These are phyloP conservation scores for Tachysurus fulvidraco DNA, from an alignment of 2,113 vertebrate genomes.

Conservation along the genomic window DNA sequence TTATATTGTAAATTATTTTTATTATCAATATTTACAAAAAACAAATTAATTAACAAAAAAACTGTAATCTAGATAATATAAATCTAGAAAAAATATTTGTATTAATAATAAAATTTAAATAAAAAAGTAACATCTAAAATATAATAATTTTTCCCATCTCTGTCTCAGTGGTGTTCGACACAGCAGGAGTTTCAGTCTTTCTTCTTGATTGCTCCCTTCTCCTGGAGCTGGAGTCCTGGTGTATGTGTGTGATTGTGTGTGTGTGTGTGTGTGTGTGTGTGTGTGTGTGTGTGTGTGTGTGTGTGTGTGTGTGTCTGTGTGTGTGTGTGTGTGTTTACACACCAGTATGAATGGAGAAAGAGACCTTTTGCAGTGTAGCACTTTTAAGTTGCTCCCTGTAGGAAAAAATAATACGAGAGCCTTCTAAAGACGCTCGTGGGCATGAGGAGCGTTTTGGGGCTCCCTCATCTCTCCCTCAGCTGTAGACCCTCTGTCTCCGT, in stretches of 20 bases:
- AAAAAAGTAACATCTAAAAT: not conserved
- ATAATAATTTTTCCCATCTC: not conserved
- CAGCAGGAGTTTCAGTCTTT: conserved; percentile 21
- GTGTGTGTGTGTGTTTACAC: conserved; percentile 48
- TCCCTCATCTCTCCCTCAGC: conserved; percentile 29
- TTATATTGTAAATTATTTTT: too few species aligned
- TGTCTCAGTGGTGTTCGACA: conserved; percentile 22
- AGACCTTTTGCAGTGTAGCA: conserved; percentile 48
- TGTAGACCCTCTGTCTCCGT: conserved; percentile 43
- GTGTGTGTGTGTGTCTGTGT: conserved; percentile 2
- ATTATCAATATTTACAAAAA: too few species aligned
- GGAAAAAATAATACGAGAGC: conserved; percentile 56
- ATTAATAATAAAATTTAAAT: not conserved
- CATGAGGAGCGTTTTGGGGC: conserved; percentile 45
- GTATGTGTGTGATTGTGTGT: too few species aligned
- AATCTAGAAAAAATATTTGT: not conserved
- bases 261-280: not conserved
- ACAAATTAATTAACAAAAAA: too few species aligned
- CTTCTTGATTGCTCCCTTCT: conserved; percentile 1
- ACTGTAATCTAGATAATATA: not conserved
- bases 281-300: not conserved
- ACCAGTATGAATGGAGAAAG: conserved; percentile 62
- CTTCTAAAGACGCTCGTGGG: conserved; percentile 49
- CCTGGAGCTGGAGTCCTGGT: not conserved
- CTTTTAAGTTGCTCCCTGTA: conserved; percentile 53